Evolutionary conservation across 2,113 vertebrate genomes (phyloP), one percentile per base, ranked within the genome.

Genomic region (Chlorodrepanis virens): DNA sequence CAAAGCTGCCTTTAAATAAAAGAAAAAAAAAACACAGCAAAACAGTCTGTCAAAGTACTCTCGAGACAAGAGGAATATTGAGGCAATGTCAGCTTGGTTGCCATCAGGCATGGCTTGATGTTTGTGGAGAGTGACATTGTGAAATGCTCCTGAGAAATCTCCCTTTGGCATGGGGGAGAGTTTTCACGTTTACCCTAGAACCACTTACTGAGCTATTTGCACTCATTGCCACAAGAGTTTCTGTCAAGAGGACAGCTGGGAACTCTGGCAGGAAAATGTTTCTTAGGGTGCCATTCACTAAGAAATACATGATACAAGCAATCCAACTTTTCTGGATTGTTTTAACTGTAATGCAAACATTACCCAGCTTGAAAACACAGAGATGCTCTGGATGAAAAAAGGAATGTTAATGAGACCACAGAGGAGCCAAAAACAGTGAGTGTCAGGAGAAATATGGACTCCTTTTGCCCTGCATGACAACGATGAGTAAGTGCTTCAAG

Each of bases 91-190:
- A 92, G 86, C 56, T 79, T 64, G 85, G 23, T 96, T 95, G 93
- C 94, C 89, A 96, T 54, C 28, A 90, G 94, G 93, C 85, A 93
- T 57, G 72, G 45, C 71, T 89, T 96, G 95, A 96, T 83, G 85
- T 89, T 93, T 95, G 96, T 97, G 85, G 90, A 93, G 88, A 95
- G 15, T 97, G 97, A 97, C 96, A 89, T 25, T 86, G 88, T 93
- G 94, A 96, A 96, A 96, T 40, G 63, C 91, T 97, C 83, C 95
- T 69, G 90, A 97, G 97, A 98, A 97, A 96, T 94, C 72, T 81
- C 90, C 92, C 89, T 94, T 94, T 84, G 95, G 90, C 92, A 29
- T 59, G 25, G 77, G 47, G 64, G 35, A 67, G 83, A 94, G 87
- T 96, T 96, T 97, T 96, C 91, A 93, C 90, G 75, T 97, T 92